Evolutionary conservation across 2,113 vertebrate species (phyloP), one percentile per base, ranked within the genome.

Genomic region (Hymenochirus boettgeri): DNA sequence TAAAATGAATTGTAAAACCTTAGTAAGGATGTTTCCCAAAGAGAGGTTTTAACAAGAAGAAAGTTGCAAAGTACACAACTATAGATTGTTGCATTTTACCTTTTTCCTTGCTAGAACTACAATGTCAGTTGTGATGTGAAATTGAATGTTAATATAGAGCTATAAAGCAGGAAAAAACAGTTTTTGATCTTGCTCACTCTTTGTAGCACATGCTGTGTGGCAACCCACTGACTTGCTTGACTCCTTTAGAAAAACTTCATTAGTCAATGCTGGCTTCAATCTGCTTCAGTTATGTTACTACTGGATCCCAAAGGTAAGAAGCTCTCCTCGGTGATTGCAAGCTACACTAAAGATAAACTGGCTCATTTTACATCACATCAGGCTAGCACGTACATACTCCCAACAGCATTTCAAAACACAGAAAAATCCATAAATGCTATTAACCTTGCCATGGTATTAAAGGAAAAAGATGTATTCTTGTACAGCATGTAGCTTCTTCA

Each of bases 231-330:
- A 76, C 75, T 83, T 69, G 70, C 75, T 72, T 39, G 63, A 79
- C 75, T 82, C 73, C 65, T 71, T 74, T 74, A 73, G 33, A 70
- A 82, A 5, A 82, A 80, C 79, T 84, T 86, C 84, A 87, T 88
- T 87, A 87, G 80, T 87, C 80, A 85, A 70, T 87, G 86, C 80
- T 84, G 85, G 65, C 74, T 85, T 83, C 85, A 86, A 84, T 89
- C 79, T 84, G 80, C 73, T 84, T 84, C 82, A 75, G 82, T 83
- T 85, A 79, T 76, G 83, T 78, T 81, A 75, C 75, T 74, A 80
- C 71, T 65, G 72, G 51, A 62, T 83, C 83, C 79, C 82, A 77
- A 76, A 79, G 82, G 74, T 80, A 74, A 76, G 66, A 4, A 18
- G 19, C 21, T 75, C 77, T 81, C 72, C 57, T 61, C 52, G 63